A percentile compares a stretch with the other conserved stretches of the same genome.
Conservation (phyloP, 2,113 vertebrate species). For the Gopherus evgoodei region DNA sequence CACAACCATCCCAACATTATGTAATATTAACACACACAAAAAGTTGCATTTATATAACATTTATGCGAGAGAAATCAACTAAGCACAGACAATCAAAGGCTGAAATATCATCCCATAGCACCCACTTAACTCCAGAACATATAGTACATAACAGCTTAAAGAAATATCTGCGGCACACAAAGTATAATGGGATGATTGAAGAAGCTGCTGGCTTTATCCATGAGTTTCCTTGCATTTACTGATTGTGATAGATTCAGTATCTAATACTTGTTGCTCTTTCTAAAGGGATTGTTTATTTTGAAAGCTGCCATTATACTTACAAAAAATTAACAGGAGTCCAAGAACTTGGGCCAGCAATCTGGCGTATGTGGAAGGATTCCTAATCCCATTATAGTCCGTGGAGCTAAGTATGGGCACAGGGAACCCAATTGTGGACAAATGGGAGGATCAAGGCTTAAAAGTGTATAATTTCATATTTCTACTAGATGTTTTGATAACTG, state of each 20-base stretch:
- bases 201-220: conserved; percentile 4
- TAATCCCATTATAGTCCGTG: not conserved
- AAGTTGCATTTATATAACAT: conserved; percentile 73
- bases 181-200: conserved; percentile 27
- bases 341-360: not conserved
- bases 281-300: conserved; percentile 35
- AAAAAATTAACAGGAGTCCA: not conserved
- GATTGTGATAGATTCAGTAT: not conserved
- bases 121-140: conserved; percentile 34
- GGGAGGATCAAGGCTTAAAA: conserved; percentile 36
- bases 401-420: not conserved
- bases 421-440: not conserved
- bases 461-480: conserved; percentile 32
- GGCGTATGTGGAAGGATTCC: not conserved
- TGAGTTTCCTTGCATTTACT: not conserved
- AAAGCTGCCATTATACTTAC: not conserved
- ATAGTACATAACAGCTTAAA: conserved; percentile 40
- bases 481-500: conserved; percentile 24
- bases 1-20: conserved; percentile 77
- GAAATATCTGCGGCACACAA: conserved; percentile 39
- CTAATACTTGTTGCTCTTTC: conserved; percentile 62
- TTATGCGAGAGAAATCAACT: conserved; percentile 68
- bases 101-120: conserved; percentile 47
- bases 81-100: conserved; percentile 43
- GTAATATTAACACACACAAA: conserved; percentile 84